phyloP scores from a whole-genome alignment of 2,888 invertebrate species.

The Lasioglossum pauxillum region DNA sequence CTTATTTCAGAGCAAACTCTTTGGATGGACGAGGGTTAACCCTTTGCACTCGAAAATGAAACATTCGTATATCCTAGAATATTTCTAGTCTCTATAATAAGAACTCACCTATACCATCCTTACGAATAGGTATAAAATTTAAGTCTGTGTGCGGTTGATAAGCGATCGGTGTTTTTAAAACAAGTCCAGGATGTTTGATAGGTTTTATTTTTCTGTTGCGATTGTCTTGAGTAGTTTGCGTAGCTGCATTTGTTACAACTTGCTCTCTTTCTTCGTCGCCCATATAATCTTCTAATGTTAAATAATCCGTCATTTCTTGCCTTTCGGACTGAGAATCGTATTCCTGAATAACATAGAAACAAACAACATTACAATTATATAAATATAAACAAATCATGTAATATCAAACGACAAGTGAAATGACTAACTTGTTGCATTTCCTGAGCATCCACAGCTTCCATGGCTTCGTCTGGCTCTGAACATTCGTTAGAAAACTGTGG shows the following conservation, averaged over 20 bases:
- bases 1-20: no score
- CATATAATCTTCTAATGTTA: constrained; percentile 84
- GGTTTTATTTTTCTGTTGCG: constrained; percentile 89
- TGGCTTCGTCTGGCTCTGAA: constrained; percentile 82
- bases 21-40: no score
- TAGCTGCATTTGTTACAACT: constrained; percentile 86
- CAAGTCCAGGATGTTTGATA: constrained; percentile 90
- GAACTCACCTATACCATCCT: constrained; percentile 91
- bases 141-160: constrained; percentile 93
- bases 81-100: no score
- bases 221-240: constrained; percentile 86
- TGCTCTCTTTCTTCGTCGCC: constrained; percentile 85
- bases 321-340: constrained; percentile 79
- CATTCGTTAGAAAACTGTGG: constrained; percentile 81
- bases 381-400: background rate
- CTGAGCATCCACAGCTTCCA: constrained; percentile 81
- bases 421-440: constrained; percentile 80
- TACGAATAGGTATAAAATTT: constrained; percentile 94
- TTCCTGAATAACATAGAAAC: constrained; percentile 66
- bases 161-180: constrained; percentile 91
- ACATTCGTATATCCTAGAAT: no score
- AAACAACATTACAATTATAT: constrained; percentile 6
- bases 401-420: background rate
- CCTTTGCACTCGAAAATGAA: no score
- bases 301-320: constrained; percentile 83